A percentile compares a stretch with the other conserved stretches of the same genome.
Evolutionary conservation across 1,140 invertebrate genomes (phyloP).

Genomic region (Brachionus sp.): DNA sequence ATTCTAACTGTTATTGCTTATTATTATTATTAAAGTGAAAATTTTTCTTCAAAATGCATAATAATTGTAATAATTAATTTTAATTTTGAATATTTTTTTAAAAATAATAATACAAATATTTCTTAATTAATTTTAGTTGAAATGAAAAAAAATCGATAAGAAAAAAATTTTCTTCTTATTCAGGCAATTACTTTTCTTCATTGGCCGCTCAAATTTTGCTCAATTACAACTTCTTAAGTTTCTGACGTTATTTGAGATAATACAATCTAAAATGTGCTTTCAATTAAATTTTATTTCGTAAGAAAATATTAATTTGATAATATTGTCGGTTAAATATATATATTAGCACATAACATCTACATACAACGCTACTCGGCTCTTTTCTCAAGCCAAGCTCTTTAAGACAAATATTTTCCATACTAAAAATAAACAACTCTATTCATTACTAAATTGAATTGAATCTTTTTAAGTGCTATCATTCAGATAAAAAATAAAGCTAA

Average conservation of each 20-base stretch:
- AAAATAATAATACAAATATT: not conserved
- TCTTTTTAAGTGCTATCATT: not conserved
- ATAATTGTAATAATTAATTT: conserved; percentile 25
- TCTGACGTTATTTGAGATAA: not conserved
- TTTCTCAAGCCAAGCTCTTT: not conserved
- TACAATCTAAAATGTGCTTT: not conserved
- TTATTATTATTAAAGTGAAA: not conserved
- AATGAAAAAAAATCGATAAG: conserved; percentile 14
- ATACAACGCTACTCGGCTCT: not conserved
- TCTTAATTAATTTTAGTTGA: not conserved
- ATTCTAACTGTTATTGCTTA: conserved; percentile 18
- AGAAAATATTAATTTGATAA: not conserved
- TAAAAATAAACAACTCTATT: not conserved
- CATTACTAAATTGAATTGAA: not conserved
- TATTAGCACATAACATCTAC: not conserved
- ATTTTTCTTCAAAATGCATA: not conserved
- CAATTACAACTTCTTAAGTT: not conserved
- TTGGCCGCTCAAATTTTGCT: not conserved
- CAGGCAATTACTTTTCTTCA: not conserved
- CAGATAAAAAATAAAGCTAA: not conserved
- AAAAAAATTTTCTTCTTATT: not conserved
- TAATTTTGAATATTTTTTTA: not conserved
- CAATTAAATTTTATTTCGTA: not conserved
- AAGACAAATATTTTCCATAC: not conserved
- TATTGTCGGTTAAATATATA: not conserved